Conservation (phyloP, 64 coral and sea anemone genomes). For the Dendrophyllia cribrosa region DNA sequence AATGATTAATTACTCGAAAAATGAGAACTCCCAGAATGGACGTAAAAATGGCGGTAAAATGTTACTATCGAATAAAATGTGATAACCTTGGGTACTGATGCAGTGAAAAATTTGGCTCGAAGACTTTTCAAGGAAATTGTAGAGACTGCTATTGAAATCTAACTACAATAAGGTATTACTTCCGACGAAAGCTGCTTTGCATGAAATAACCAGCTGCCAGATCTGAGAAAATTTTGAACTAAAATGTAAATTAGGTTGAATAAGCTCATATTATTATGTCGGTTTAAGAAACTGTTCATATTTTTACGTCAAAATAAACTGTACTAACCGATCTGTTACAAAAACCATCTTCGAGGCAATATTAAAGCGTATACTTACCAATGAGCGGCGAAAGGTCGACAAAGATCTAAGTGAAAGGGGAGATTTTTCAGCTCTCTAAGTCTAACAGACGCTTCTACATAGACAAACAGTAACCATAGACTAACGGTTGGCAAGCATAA, state of each 20-base stretch:
- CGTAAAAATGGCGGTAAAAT: slow-evolving; percentile 6
- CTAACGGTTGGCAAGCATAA: slow-evolving; percentile 94
- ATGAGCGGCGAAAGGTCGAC: slow-evolving; percentile 98
- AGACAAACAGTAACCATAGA: slow-evolving; percentile 96
- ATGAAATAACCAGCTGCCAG: slow-evolving; percentile 49
- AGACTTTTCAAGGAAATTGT: not conserved
- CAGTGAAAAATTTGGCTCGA: not conserved
- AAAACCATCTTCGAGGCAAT: not conserved
- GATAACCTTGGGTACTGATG: not conserved
- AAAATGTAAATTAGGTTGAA: slow-evolving; percentile 42
- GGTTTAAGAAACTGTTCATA: not conserved
- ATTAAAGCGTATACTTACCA: slow-evolving; percentile 72
- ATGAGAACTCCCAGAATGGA: slow-evolving; percentile 1
- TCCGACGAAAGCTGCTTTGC: slow-evolving; percentile 20
- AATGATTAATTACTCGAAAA: slow-evolving; percentile 45
- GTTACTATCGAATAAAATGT: not conserved
- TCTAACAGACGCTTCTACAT: slow-evolving; percentile 97
- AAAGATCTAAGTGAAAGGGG: slow-evolving; percentile 98
- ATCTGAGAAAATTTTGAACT: not conserved
- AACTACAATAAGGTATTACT: not conserved
- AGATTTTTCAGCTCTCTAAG: slow-evolving; percentile 99
- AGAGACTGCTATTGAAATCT: not conserved
- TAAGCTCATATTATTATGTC: not conserved
- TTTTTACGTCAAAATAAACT: slow-evolving; percentile 1
- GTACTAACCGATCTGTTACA: not conserved